A percentile compares a stretch with the other conserved stretches of the same genome.
These are phyloP conservation scores for Mantis religiosa DNA, from an alignment of 2,888 invertebrate genomes.

Conservation along the genomic window DNA sequence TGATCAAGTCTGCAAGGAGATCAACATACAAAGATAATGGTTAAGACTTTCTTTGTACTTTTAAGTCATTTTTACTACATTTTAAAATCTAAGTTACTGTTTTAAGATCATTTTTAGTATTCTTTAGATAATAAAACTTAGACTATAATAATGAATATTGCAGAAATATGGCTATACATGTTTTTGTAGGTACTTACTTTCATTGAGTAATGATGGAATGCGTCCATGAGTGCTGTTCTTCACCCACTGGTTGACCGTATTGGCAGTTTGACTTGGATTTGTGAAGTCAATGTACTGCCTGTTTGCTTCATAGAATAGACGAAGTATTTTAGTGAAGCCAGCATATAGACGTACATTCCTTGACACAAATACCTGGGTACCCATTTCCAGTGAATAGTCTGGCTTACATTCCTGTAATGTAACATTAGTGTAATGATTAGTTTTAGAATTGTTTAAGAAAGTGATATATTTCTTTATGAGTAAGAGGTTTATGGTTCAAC, in stretches of 20 bases:
- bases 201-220: background rate
- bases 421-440: background rate
- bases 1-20: too few species aligned
- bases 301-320: conserved; percentile 62
- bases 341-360: conserved; percentile 52
- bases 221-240: conserved; percentile 67
- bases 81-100: too few species aligned
- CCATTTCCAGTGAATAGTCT: conserved; percentile 58
- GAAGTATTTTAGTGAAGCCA: conserved; percentile 58
- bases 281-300: conserved; percentile 61
- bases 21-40: too few species aligned
- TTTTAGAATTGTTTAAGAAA: too few species aligned
- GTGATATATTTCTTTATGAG: too few species aligned
- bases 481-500: too few species aligned
- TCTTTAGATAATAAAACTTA: too few species aligned
- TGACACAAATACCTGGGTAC: conserved; percentile 62
- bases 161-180: too few species aligned
- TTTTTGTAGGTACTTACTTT: background rate
- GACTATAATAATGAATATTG: too few species aligned
- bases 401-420: conserved; percentile 25
- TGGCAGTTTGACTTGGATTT: conserved; percentile 51
- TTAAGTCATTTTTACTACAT: too few species aligned
- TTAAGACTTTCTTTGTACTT: too few species aligned
- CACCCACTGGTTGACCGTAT: conserved; percentile 76
- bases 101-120: too few species aligned